Evolutionary conservation across 1,140 invertebrate genomes (phyloP).

Genomic region (Ceratitis capitata): DNA sequence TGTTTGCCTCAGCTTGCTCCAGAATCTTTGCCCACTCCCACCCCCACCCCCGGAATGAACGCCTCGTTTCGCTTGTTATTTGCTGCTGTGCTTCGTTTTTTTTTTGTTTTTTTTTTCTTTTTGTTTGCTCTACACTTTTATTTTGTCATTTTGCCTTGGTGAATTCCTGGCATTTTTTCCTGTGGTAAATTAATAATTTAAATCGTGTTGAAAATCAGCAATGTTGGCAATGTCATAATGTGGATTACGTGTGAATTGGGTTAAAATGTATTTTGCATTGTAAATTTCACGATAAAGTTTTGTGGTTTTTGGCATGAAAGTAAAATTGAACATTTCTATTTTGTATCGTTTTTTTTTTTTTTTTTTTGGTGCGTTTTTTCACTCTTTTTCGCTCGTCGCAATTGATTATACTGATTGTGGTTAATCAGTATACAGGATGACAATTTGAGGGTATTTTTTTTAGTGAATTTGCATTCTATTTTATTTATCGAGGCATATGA

Average conservation of each 20-base stretch:
- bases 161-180: constrained; percentile 14
- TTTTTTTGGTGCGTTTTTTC: not conserved
- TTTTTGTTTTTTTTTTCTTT: not conserved
- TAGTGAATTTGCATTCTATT: not conserved
- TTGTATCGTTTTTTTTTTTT: no score
- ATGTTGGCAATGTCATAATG: constrained; percentile 35
- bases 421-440: not conserved
- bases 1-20: not conserved
- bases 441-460: not conserved
- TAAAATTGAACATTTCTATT: not conserved
- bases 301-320: constrained; percentile 28
- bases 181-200: constrained; percentile 38
- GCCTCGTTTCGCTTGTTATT: not conserved
- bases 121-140: no score
- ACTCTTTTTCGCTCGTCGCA: not conserved
- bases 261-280: constrained; percentile 19
- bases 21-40: not conserved
- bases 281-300: constrained; percentile 3
- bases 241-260: constrained; percentile 34
- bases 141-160: not conserved
- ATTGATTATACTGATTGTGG: constrained; percentile 12
- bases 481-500: not conserved
- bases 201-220: constrained; percentile 12
- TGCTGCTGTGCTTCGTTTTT: not conserved
- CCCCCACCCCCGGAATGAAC: not conserved